phyloP scores from a whole-genome alignment of 2,888 invertebrate genomes.

The Drosophila setosimentum region DNA sequence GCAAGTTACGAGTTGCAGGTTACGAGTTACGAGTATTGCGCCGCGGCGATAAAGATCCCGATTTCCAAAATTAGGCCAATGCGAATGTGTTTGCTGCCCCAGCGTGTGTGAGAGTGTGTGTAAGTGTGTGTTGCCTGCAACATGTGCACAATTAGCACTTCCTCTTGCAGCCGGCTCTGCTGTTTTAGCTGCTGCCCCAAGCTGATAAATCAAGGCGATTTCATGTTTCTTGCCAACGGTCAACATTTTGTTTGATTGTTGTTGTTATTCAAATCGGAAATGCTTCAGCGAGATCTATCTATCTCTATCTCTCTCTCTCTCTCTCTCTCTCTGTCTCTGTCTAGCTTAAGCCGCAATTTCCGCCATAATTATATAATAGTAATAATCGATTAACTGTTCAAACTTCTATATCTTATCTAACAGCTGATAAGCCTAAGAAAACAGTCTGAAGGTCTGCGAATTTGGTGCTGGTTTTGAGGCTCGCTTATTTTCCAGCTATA shows the following conservation, averaged over 20 bases:
- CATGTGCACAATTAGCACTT: slow-evolving; percentile 80
- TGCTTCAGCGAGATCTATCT: background rate
- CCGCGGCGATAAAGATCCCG: slow-evolving; percentile 78
- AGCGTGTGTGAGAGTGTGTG: slow-evolving; percentile 28
- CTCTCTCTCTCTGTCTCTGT: background rate
- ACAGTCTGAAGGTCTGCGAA: slow-evolving; percentile 24
- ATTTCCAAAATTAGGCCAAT: slow-evolving; percentile 75
- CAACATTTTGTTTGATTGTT: slow-evolving; percentile 22
- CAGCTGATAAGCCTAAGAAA: slow-evolving; percentile 28
- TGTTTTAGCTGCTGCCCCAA: slow-evolving; percentile 4
- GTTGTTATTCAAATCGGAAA: slow-evolving; percentile 44
- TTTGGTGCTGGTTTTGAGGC: slow-evolving; percentile 34
- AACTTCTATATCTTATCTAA: slow-evolving; percentile 50
- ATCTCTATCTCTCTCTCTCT: background rate
- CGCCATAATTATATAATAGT: slow-evolving; percentile 15
- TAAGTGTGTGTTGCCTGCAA: slow-evolving; percentile 47
- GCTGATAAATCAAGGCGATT: slow-evolving; percentile 57
- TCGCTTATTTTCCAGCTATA: slow-evolving; percentile 30
- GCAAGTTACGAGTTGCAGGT: slow-evolving; percentile 39
- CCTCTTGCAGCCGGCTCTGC: slow-evolving; percentile 45
- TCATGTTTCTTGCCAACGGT: slow-evolving; percentile 27
- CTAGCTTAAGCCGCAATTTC: slow-evolving; percentile 33
- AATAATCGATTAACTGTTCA: slow-evolving; percentile 20
- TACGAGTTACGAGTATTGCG: slow-evolving; percentile 70
- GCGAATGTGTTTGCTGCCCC: slow-evolving; percentile 20